Evolutionary conservation across 2,797 vertebrate genomes (phyloP).

Genomic region (Phataginus tricuspis): DNA sequence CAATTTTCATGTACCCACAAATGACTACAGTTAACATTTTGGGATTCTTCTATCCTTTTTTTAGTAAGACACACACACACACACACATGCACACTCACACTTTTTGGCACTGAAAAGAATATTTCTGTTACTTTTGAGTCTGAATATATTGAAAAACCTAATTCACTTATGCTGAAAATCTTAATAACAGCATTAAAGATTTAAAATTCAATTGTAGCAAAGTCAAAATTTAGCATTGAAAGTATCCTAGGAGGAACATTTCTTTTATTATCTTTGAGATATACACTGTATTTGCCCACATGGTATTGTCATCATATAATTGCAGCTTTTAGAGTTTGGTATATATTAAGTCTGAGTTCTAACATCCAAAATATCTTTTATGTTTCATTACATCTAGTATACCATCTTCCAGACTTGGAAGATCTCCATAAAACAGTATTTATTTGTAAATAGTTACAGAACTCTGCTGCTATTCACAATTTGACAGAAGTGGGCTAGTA

Average conservation of each 20-base stretch:
- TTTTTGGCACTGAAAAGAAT: neutral
- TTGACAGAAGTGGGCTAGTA: neutral
- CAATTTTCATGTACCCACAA: neutral
- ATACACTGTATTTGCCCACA: neutral
- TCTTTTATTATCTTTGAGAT: constrained; percentile 30
- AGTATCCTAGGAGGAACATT: neutral
- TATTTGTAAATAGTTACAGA: neutral
- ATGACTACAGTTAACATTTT: neutral
- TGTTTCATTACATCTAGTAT: constrained; percentile 23
- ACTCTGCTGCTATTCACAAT: neutral
- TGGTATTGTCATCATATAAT: neutral
- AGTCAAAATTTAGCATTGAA: neutral
- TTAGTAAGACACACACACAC: neutral
- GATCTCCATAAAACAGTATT: neutral
- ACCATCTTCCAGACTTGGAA: neutral
- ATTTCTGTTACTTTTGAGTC: constrained; percentile 4
- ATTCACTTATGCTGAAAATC: constrained; percentile 3
- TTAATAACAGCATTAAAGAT: constrained; percentile 19
- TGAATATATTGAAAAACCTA: neutral
- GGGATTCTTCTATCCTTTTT: neutral
- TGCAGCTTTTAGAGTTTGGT: constrained; percentile 35
- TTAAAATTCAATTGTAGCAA: constrained; percentile 28
- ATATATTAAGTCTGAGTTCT: neutral
- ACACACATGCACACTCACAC: neutral
- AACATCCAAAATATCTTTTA: constrained; percentile 39